Base-by-base conservation (phyloP, 2,888 invertebrate genomes). In the Gortyna flavago region DNA sequence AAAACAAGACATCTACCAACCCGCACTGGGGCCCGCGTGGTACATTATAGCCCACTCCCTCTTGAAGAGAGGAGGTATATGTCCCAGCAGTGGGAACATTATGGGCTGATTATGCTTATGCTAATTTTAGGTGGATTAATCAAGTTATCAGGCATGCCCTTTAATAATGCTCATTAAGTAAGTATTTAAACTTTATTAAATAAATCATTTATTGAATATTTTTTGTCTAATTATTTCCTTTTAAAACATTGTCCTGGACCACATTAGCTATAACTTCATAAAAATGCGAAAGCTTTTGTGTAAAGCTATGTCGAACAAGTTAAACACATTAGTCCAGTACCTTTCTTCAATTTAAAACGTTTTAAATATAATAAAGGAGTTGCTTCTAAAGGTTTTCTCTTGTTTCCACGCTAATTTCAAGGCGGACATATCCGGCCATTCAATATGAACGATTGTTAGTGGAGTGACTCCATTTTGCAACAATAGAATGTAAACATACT, bases 391-490 rank as follows among this genome's bases (percentile, higher is more conserved):
- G 93, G 95, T 95, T 96, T 96, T 96, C 95, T 93, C 95, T 95
- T 96, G 96, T 96, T 95, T 94, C 92, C 92, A 90, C 93, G 94
- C 94, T 95, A 96, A 96, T 96, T 96, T 96, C 93, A 92, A 94
- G 94, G 94, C 95, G 92, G 95, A 96, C 96, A 95, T 95, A 96
- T 96, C 96, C 96, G 96, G 92, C 96, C 96, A 96, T 96, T 96
- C 96, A 96, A 94, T 96, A 96, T 96, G 95, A 96, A 90, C 96
- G 95, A 96, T 96, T 96, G 96, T 96, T 95, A 95, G 96, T 96
- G 94, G 95, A 93, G 93, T 90, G 92, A 92, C 91, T 93, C 90
- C 93, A 92, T 93, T 94, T 94, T 92, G 94, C 93, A 93, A 96
- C 93, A 96, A 96, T 95, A 96, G 94, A 72, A 84, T 79, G 79